These are phyloP conservation scores for Enteromius fasciolatus DNA, from an alignment of 2,797 vertebrate species.

Conservation along the genomic window DNA sequence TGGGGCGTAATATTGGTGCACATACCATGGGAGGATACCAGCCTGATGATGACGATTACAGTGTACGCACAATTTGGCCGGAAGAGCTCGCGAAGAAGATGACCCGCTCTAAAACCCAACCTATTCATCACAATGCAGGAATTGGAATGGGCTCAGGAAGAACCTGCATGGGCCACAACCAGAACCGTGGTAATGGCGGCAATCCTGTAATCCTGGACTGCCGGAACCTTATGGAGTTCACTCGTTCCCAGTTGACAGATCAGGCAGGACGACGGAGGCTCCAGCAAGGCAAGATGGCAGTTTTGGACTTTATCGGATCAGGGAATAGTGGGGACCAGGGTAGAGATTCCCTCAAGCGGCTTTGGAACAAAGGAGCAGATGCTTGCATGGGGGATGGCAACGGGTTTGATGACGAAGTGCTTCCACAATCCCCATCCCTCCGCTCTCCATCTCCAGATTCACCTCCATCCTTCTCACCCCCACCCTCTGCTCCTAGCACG, in stretches of 20 bases:
- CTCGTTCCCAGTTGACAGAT: constrained; percentile 75
- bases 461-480: constrained; percentile 78
- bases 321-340: constrained; percentile 70
- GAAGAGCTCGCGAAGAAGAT: constrained; percentile 85
- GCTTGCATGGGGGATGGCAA: constrained; percentile 65
- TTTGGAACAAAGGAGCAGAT: constrained; percentile 75
- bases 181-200: constrained; percentile 68
- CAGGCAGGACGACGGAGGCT: constrained; percentile 76
- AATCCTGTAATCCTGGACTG: constrained; percentile 78
- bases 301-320: constrained; percentile 80
- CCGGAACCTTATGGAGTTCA: constrained; percentile 77
- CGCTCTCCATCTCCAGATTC: constrained; percentile 72
- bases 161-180: constrained; percentile 63
- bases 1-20: constrained; percentile 62
- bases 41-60: constrained; percentile 83
- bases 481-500: constrained; percentile 76
- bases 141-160: constrained; percentile 67
- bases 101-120: constrained; percentile 78
- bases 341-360: constrained; percentile 77
- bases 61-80: constrained; percentile 86
- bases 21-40: constrained; percentile 68
- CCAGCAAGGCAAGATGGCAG: constrained; percentile 82
- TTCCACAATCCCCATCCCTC: constrained; percentile 72
- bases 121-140: constrained; percentile 72
- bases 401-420: constrained; percentile 65